These are phyloP conservation scores for Stegastes partitus DNA, from an alignment of 2,113 vertebrate species.

Conservation along the genomic window DNA sequence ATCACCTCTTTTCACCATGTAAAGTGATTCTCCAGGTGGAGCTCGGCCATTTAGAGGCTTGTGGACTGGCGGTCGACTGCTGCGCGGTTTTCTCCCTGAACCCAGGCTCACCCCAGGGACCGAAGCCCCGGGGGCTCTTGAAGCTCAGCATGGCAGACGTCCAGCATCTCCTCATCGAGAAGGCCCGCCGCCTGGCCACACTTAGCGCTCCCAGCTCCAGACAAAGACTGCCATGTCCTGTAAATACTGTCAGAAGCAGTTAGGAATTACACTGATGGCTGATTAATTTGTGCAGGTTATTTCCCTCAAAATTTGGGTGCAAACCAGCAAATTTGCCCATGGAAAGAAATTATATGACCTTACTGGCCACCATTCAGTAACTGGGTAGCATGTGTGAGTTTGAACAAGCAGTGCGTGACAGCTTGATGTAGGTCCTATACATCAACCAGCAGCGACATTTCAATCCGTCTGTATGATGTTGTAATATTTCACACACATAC, in stretches of 20 bases:
- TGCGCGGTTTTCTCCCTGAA: conserved; percentile 72
- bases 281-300: conserved; percentile 64
- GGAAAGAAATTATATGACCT: conserved; percentile 55
- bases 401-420: conserved; percentile 17
- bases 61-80: conserved; percentile 74
- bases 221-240: conserved; percentile 64
- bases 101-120: conserved; percentile 68
- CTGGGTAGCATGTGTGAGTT: conserved; percentile 23
- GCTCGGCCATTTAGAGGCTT: conserved; percentile 62
- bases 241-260: conserved; percentile 71
- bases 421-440: conserved; percentile 26
- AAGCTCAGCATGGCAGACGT: conserved; percentile 56
- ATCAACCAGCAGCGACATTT: conserved; percentile 51
- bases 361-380: conserved; percentile 42
- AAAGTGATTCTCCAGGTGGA: conserved; percentile 82
- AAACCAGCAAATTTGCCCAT: conserved; percentile 45
- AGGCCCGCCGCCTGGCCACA: conserved; percentile 47
- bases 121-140: conserved; percentile 64
- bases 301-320: conserved; percentile 32
- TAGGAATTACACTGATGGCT: conserved; percentile 54
- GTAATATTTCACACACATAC: conserved; percentile 29
- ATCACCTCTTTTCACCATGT: conserved; percentile 56
- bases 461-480: conserved; percentile 45
- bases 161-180: conserved; percentile 70
- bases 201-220: conserved; percentile 43